Percentiles rank a stretch among this genome's conserved stretches.
phyloP scores from a whole-genome alignment of 2,113 vertebrate species.

The Xyliphius kryptos region DNA sequence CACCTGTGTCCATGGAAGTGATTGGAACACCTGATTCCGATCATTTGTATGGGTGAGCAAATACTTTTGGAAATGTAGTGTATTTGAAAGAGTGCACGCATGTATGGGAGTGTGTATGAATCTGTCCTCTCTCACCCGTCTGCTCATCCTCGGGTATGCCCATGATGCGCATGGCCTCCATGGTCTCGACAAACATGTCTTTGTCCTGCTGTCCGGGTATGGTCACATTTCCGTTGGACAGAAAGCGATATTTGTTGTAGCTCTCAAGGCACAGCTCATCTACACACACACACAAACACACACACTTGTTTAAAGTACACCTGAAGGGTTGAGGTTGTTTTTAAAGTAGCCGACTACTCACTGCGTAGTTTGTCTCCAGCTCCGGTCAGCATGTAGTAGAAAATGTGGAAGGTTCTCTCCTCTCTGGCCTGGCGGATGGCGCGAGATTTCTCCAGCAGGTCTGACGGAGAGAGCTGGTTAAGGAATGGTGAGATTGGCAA shows the following conservation, averaged over 20 bases:
- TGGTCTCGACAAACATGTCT: constrained; percentile 88
- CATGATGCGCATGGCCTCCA: constrained; percentile 96
- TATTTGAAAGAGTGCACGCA: too few species aligned
- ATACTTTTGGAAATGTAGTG: too few species aligned
- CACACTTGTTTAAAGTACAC: too few species aligned
- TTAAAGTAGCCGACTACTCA: too few species aligned
- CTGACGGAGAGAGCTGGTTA: constrained; percentile 57
- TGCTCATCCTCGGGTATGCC: constrained; percentile 91
- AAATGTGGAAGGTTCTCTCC: too few species aligned
- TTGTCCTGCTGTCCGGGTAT: constrained; percentile 96
- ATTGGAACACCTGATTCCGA: too few species aligned
- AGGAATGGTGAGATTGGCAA: too few species aligned
- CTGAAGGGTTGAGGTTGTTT: too few species aligned
- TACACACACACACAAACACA: constrained; percentile 29
- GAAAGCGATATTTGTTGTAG: constrained; percentile 94
- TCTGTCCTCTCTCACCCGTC: constrained; percentile 81
- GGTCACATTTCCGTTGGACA: constrained; percentile 91
- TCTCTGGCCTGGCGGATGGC: constrained; percentile 85
- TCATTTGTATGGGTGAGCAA: too few species aligned
- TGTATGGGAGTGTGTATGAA: too few species aligned
- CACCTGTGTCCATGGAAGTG: too few species aligned
- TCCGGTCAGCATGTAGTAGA: constrained; percentile 79
- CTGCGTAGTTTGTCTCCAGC: constrained; percentile 75
- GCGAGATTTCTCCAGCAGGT: constrained; percentile 83
- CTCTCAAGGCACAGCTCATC: constrained; percentile 66